Evolutionary conservation across 2,888 invertebrate species (phyloP), one percentile per base, ranked within the genome.

Genomic region (Periphyllus acericola): DNA sequence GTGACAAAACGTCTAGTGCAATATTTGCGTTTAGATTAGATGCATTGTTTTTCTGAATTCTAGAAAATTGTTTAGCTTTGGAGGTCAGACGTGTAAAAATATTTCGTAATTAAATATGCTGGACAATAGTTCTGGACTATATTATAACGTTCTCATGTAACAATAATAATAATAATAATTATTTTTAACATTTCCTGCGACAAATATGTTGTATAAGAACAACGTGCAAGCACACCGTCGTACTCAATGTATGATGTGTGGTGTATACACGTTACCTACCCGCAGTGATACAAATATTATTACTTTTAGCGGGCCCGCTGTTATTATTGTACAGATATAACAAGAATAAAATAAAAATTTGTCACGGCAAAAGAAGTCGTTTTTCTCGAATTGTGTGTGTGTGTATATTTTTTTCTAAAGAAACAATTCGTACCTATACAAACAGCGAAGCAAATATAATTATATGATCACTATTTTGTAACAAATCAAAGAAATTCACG

Each of bases 1-100:
- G 86, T 86, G 86, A 86, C 86, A 71, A 80, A 78, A 86, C 79
- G 79, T 55, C 86, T 80, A 78, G 68, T 83, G 85, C 71, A 85
- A 85, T 71, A 55, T 86, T 86, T 52, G 79, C 79, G 71, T 25
- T 80, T 21, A 34, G 55, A 86, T 72, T 72, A 32, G 36, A 79
- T 55, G 79, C 72, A 86, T 80, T 72, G 79, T 86, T 86, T 36
- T 36, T 72, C 3, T 72, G 36, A 78, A n/a, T 78, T 85, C 46
- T 66, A 66, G 78, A 76, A 78, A 85, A 78, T 32, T 52, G 19
- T 76, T 76, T 32, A 21, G 2, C 72, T 14, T 25, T 29, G 79
- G 72, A 86, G 86, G 86, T 86, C 86, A 68, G 17, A 21, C 32
- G n/a, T 32, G 40, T 66, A 21, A 25, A 21, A 36, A 68, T 52